Conservation (phyloP, 2,888 invertebrate species). For the Gortyna flavago region DNA sequence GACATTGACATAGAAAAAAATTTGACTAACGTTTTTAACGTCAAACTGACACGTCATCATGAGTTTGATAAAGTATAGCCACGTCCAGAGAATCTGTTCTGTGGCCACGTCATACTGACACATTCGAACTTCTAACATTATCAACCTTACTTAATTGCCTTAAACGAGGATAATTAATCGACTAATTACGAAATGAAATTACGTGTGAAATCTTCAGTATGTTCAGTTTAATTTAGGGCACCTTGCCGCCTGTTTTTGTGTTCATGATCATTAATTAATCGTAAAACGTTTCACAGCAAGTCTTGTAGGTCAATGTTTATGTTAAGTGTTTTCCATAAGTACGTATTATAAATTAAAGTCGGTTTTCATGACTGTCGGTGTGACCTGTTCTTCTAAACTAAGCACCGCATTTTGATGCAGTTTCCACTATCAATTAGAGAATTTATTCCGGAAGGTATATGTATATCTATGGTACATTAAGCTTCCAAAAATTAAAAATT, state of each 20-base stretch:
- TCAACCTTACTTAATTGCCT: constrained; percentile 50
- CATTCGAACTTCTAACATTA: constrained; percentile 43
- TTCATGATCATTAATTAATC: constrained; percentile 32
- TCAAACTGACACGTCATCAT: constrained; percentile 30
- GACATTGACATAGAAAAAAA: too few species aligned
- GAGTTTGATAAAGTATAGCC: constrained; percentile 26
- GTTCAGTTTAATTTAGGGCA: constrained; percentile 42
- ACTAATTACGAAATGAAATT: constrained; percentile 56
- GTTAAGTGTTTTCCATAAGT: not conserved
- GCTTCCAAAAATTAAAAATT: too few species aligned
- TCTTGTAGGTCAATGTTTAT: constrained; percentile 31
- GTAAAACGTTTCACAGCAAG: constrained; percentile 29
- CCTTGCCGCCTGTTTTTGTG: constrained; percentile 19
- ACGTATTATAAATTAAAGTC: not conserved
- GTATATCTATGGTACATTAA: not conserved
- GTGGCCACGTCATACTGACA: constrained; percentile 28
- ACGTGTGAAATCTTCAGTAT: constrained; percentile 45
- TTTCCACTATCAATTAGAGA: not conserved
- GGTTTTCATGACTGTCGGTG: not conserved
- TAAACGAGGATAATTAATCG: constrained; percentile 50
- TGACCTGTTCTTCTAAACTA: not conserved
- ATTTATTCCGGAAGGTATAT: not conserved
- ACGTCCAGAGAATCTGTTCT: too few species aligned
- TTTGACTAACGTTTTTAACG: constrained; percentile 16
- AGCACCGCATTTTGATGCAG: not conserved